These are phyloP conservation scores for Morpho deidamia DNA, from an alignment of 2,888 invertebrate species.

Conservation along the genomic window DNA sequence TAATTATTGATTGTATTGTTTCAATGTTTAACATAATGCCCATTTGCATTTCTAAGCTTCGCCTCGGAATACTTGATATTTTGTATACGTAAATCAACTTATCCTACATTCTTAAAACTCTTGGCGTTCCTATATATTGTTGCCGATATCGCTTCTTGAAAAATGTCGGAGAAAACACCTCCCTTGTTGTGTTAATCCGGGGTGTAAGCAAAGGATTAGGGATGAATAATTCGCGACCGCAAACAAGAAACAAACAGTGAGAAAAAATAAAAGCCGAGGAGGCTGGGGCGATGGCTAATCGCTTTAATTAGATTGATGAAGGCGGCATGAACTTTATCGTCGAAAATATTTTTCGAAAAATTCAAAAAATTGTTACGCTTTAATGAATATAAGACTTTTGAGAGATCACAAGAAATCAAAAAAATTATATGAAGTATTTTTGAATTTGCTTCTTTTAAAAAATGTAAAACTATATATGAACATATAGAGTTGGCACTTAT, in stretches of 20 bases:
- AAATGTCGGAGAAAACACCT: constrained; percentile 33
- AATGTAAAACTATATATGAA: no score
- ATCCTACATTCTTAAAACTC: constrained; percentile 1
- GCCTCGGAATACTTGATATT: background rate
- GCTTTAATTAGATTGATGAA: constrained; percentile 24
- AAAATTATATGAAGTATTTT: no score
- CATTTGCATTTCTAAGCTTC: background rate
- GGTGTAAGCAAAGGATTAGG: constrained; percentile 32
- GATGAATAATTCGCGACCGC: constrained; percentile 33
- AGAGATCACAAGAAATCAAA: no score
- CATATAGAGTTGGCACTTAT: no score
- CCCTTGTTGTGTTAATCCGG: constrained; percentile 33
- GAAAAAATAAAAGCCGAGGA: constrained; percentile 25
- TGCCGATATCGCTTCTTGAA: constrained; percentile 35
- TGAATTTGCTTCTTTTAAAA: no score
- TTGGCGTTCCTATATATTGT: constrained; percentile 26
- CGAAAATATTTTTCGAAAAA: background rate
- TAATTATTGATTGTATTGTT: no score
- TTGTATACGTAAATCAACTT: background rate
- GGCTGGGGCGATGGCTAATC: constrained; percentile 8
- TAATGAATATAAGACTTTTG: background rate
- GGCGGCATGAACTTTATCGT: constrained; percentile 4
- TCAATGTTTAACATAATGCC: background rate
- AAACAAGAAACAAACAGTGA: constrained; percentile 37
- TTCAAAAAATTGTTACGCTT: background rate